Base-by-base conservation (phyloP, 1,140 invertebrate species). In the Achroia grisella region DNA sequence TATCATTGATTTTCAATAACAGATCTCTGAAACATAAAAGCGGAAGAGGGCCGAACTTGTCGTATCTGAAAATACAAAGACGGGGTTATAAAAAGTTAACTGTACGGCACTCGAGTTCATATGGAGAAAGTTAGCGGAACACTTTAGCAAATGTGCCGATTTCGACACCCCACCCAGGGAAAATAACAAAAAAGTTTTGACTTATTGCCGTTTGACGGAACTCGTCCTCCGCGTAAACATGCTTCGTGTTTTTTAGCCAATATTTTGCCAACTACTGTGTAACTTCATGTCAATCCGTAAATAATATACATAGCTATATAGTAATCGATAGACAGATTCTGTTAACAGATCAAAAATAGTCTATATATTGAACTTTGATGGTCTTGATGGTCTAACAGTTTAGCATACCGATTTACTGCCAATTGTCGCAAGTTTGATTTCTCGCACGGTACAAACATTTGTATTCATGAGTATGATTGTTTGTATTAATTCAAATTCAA, bases 141-240 rank as follows among this genome's bases (percentile, higher is more conserved):
- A 71, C 64, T 75, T 72, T 64, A 62, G 60, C 47, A 59, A 75
- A 72, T 72, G 69, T 62, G 56, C 60, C 68, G 64, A 70, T 75
- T 64, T 65, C 66, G 55, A 68, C 68, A 67, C 68, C 57, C 53
- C 10, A 37, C 42, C 17, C 17, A 3, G 17, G 17, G 17, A 23
- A 57, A 65, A 70, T 63, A 71, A 62, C 60, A 70, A 62, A 62
- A 67, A 73, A 71, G 62, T 68, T 73, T 71, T 73, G 67, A 71
- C 57, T 71, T 73, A 73, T 70, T 56, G 53, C 52, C 62, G 46
- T 47, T 32, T 44, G 17, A 23, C 42, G 36, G 23, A 44, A 36
- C 40, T 27, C 39, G 30, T 43, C 46, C 46, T 42, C 37, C 44
- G 34, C 58, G 71, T 71, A 71, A 74, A 74, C 67, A 74, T 60